Conservation (phyloP, 2,113 vertebrate genomes). For the Pantherophis guttatus region DNA sequence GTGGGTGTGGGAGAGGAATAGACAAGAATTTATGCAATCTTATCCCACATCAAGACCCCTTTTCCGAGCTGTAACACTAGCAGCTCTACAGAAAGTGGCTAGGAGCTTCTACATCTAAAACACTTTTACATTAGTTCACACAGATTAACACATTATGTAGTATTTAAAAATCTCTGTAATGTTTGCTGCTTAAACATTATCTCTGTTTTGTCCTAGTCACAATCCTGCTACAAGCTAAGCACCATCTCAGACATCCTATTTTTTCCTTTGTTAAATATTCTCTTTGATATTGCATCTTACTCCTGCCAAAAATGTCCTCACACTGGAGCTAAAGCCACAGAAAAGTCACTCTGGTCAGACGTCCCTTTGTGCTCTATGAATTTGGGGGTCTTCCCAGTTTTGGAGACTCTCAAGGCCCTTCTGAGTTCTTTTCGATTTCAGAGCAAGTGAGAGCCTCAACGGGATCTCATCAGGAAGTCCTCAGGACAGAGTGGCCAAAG, state of each 20-base stretch:
- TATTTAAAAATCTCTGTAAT: not conserved
- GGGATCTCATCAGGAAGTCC: not conserved
- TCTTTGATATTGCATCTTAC: conserved; percentile 38
- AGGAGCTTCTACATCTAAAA: conserved; percentile 1
- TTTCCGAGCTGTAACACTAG: not conserved
- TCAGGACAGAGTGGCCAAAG: not conserved
- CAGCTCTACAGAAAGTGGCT: not conserved
- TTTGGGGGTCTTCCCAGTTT: not conserved
- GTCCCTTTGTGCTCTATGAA: not conserved
- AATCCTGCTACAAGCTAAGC: not conserved
- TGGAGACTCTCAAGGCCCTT: too few relatives aligned
- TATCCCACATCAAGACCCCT: not conserved
- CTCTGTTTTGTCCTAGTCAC: not conserved
- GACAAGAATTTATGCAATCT: not conserved
- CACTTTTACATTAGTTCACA: not conserved
- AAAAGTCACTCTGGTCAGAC: not conserved
- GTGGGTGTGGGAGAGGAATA: too few relatives aligned
- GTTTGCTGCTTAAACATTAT: conserved; percentile 31
- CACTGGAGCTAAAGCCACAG: not conserved
- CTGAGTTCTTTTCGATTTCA: not conserved
- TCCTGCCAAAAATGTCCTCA: conserved; percentile 18
- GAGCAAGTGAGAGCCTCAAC: not conserved
- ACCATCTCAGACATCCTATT: too few relatives aligned
- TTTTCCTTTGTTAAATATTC: conserved; percentile 20
- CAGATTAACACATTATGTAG: not conserved